Evolutionary conservation across 2,113 vertebrate genomes (phyloP), one percentile per base, ranked within the genome.

Genomic region (Ceyx melanurus): DNA sequence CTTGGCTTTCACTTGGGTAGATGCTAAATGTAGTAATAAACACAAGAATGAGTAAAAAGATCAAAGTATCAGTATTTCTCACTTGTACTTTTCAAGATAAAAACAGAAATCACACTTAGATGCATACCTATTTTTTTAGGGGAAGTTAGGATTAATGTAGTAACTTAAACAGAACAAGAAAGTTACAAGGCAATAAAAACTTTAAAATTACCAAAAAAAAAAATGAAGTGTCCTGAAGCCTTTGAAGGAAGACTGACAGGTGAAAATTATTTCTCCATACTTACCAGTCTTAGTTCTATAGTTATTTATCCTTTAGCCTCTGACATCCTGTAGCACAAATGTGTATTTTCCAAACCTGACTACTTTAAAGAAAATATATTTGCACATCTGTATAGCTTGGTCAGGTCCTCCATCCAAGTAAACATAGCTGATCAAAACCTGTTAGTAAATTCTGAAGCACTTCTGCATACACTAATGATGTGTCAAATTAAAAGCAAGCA

Each of bases 1-100:
- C 68, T 98, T 95, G 8, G 98, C 99, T 89, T 99, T 98, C 14
- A 97, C 96, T 64, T 95, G 94, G 0, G 97, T 97, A 23, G 98
- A 96, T 23, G 92, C 99, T 99, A 91, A 84, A 89, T 3, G 8
- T 29, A 51, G 50, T 26, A 26, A 51, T 26, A 26, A 51, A 53
- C 37, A 74, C 7, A 89, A 78, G 45, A 68, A 46, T 15, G 45
- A 51, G 25, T 13, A 40, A 75, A 45, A 91, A 56, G 1, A 45
- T 31, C 35, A 76, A 65, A 20, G 3, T 31, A 68, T 8, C 6
- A 60, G 23, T 35, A 57, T 58, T 84, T 62, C 74, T 77, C 45
- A 76, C 33, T 70, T 48, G 4, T 42, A 64, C 22, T 85, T 84
- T 84, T 82, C 79, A 1, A 75, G 37, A 53, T 2, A 62, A 7